Evolutionary conservation across 2,113 vertebrate species (phyloP).

Genomic region (Mustelus asterias): DNA sequence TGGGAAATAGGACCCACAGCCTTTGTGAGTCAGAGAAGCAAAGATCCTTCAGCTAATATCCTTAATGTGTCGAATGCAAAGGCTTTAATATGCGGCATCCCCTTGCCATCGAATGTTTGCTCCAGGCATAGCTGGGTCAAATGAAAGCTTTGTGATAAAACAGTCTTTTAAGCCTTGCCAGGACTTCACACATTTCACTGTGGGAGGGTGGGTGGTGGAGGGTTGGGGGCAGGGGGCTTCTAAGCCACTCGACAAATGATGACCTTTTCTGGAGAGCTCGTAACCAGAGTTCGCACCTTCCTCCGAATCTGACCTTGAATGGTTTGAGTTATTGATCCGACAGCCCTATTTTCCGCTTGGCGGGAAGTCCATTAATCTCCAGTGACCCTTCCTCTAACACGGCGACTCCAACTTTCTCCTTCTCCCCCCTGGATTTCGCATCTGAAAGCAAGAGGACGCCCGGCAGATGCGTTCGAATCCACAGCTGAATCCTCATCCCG

Average conservation of each 20-base stretch:
- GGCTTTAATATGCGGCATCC: neutral
- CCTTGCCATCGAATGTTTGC: neutral
- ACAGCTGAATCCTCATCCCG: neutral
- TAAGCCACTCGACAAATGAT: neutral
- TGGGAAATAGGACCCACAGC: neutral
- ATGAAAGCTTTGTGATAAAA: neutral
- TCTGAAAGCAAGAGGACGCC: neutral
- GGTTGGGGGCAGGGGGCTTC: too few species aligned
- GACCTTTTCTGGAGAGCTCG: neutral
- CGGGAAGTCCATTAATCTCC: neutral
- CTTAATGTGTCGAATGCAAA: neutral
- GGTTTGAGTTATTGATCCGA: constrained; percentile 23
- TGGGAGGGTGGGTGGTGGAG: too few species aligned
- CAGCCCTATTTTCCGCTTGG: constrained; percentile 1
- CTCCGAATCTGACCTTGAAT: neutral
- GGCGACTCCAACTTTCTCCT: neutral
- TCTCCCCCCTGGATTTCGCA: neutral
- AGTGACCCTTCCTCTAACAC: neutral
- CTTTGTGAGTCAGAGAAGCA: too few species aligned
- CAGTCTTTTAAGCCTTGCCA: neutral
- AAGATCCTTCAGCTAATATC: neutral
- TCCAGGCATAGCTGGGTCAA: neutral
- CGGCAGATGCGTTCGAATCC: neutral
- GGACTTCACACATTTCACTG: neutral
- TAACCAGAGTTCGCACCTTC: neutral